phyloP scores from a whole-genome alignment of 2,113 vertebrate species.

The mouse (Mus musculus) region GRCm39 chr4:65071501-65072000 shows the following conservation, averaged over 20 bases:
- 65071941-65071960: background rate
- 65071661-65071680: background rate
- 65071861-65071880: background rate
- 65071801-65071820: background rate
- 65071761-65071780: background rate
- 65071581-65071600: background rate
- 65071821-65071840: constrained; percentile 14
- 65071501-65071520: constrained; percentile 19
- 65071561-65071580: background rate
- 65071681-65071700: background rate
- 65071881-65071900: background rate
- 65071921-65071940: background rate
- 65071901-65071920: background rate
- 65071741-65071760: background rate
- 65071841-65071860: background rate
- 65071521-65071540: background rate
- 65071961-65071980: background rate
- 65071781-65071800: background rate
- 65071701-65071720: too few species aligned
- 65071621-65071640: background rate
- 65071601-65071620: background rate
- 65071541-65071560: constrained; percentile 25
- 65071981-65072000: background rate
- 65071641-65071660: background rate
- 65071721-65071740: background rate